Base-by-base conservation (phyloP, 1,140 invertebrate species). In the Zaprionus inermis region DNA sequence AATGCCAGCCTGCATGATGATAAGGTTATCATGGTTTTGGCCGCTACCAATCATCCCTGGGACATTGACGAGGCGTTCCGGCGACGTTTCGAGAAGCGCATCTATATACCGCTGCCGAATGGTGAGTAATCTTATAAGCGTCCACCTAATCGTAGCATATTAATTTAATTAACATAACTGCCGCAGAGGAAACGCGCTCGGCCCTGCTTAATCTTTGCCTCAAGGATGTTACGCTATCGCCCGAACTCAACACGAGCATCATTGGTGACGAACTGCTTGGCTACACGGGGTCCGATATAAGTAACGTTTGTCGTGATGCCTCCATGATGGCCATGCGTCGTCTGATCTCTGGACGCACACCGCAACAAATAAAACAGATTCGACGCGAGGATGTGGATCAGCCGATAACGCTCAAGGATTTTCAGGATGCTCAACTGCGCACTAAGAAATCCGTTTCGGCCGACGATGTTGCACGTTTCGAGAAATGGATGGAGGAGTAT, bases 21-120 rank as follows among this genome's bases (percentile, higher is more conserved):
- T 18, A 95, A 95, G 83, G 93, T 98, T 16, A 97, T 99, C 0
- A 99, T 99, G 97, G 98, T 99, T 10, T 93, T 99, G 71, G 99
- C 98, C 7, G 99, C 99, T 0, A 99, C 99, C 0, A 99, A 99
- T 94, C 99, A 99, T 92, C 99, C 99, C 2, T 99, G 98, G 99
- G 98, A 99, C 91, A 97, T 99, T 83, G 99, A 99, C 92, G 99
- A 99, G 93, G 99, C 98, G 12, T 95, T 99, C 46, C 94, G 98
- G 61, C 94, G 99, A 86, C 94, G 99, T 64, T 95, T 99, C 54
- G 99, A 99, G 92, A 99, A 99, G 93, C 95, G 99, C 79, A 99
- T 99, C 84, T 99, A 99, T 91, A 99, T 99, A 91, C 98, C 98
- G 20, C 93, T 99, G 56, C 99, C 99, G 3, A 98, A 97, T 93